A percentile compares a stretch with the other conserved stretches of the same genome.
Conservation (phyloP, 2,888 invertebrate species). For the Volucella zonaria region DNA sequence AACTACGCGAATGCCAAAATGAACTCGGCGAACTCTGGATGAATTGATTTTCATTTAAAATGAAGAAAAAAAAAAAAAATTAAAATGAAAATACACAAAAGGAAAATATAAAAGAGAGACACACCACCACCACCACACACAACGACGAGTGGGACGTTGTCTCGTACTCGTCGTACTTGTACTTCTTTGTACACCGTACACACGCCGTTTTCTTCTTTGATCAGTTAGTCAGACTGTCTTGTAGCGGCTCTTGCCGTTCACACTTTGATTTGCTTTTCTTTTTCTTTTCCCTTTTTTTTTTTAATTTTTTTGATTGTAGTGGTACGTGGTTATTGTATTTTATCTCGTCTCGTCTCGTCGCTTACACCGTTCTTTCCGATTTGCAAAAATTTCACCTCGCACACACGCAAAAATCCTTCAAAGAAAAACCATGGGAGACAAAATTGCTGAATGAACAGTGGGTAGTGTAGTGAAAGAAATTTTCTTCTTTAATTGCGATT, state of each 20-base stretch:
- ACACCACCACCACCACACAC: constrained; percentile 26
- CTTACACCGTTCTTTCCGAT: too few relatives aligned
- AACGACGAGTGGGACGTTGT: constrained; percentile 54
- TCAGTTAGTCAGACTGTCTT: constrained; percentile 19
- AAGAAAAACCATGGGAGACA: constrained; percentile 12
- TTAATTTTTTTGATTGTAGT: background rate
- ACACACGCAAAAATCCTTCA: constrained; percentile 17
- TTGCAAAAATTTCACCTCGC: constrained; percentile 30
- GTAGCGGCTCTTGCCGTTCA: background rate
- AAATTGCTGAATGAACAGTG: constrained; percentile 4
- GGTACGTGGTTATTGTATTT: too few relatives aligned
- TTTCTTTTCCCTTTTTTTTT: constrained; percentile 9
- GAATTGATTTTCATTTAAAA: constrained; percentile 72
- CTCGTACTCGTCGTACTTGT: constrained; percentile 28
- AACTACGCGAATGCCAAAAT: constrained; percentile 66
- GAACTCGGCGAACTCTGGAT: constrained; percentile 70
- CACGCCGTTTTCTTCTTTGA: constrained; percentile 26
- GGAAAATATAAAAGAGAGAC: constrained; percentile 55
- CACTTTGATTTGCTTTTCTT: background rate
- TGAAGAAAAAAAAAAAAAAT: constrained; percentile 58
- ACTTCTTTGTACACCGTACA: constrained; percentile 16
- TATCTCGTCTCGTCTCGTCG: too few relatives aligned
- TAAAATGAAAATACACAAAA: constrained; percentile 37
- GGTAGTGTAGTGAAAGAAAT: constrained; percentile 15
- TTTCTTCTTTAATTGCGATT: constrained; percentile 9